Base-by-base conservation (phyloP, 2,888 invertebrate genomes). In the Diabrotica balteata region DNA sequence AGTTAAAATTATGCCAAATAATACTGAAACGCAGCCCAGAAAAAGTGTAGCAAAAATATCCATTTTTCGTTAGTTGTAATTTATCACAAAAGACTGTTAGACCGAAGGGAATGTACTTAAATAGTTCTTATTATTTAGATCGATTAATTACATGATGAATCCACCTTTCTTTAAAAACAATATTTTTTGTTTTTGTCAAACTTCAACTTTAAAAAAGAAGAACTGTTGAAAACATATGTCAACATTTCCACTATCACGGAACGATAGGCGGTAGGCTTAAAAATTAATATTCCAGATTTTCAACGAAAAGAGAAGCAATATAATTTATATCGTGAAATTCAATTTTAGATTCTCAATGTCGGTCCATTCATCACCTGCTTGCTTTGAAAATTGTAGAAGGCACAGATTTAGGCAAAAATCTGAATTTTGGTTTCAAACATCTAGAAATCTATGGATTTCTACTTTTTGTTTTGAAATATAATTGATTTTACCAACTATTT, bases 1-100 rank as follows among this genome's bases (percentile, higher is more conserved):
- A 74, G 87, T 87, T 72, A 87, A 80, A 72, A 86, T 85, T 65
- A 87, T 85, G 66, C 88, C 88, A 73, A 87, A 83, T 67, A 87
- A 79, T 74, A 87, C 76, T 61, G 87, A 87, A 73, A 86, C 83
- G 66, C 84, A 78, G 57, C 85, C 83, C 72, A 87, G 81, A 73
- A 87, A 80, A 67, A 87, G 77, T 63, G 87, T 78, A 76, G 82
- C 84, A 67, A 83, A 82, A 66, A 84, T 69, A 79, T 84, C 83
- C 84, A 84, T 84, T 50, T 57, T 57, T 32, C 32, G 45, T 62
- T 42, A 55, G 45, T 2, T 49, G 49, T 70, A 69, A 76, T 66
- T 61, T 68, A 73, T 75, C 75, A 76, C 76, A 77, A 69, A 55
- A 61, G 32, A 63, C 45, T 63, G 49, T 71, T 75, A 77, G 75